phyloP scores from a whole-genome alignment of 37 sponge, comb jelly and placozoan genomes.

The Sycon ciliatum region DNA sequence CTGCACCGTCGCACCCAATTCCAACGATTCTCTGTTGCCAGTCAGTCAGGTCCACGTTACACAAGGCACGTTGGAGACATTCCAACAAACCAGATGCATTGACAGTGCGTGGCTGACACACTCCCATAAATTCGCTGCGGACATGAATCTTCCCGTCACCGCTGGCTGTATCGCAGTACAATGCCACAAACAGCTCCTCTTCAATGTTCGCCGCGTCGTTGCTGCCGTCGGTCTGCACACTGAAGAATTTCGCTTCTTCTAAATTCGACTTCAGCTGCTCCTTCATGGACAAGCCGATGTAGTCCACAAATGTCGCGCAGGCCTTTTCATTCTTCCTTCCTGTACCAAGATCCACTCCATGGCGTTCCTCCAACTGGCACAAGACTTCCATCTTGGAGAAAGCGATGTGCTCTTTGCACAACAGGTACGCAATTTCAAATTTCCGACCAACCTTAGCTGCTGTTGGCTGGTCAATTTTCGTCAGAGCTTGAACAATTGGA shows the following conservation, averaged over 20 bases:
- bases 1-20: conserved; percentile 2
- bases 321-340: not conserved
- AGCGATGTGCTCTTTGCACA: not conserved
- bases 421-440: not conserved
- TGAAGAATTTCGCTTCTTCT: not conserved
- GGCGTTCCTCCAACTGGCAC: not conserved
- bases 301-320: not conserved
- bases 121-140: not conserved
- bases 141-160: conserved; percentile 3
- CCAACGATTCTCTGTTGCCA: not conserved
- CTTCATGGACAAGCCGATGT: not conserved
- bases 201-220: not conserved
- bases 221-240: not conserved
- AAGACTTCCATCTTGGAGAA: not conserved
- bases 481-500: not conserved
- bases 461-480: not conserved
- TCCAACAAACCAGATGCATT: not conserved
- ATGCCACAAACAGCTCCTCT: not conserved
- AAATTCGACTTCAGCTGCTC: not conserved
- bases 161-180: not conserved
- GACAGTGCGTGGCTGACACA: not conserved
- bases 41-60: not conserved
- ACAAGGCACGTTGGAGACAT: not conserved
- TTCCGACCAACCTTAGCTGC: not conserved
- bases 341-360: not conserved